These are phyloP conservation scores for Teleogryllus occipitalis DNA, from an alignment of 1,140 invertebrate species.

Conservation along the genomic window DNA sequence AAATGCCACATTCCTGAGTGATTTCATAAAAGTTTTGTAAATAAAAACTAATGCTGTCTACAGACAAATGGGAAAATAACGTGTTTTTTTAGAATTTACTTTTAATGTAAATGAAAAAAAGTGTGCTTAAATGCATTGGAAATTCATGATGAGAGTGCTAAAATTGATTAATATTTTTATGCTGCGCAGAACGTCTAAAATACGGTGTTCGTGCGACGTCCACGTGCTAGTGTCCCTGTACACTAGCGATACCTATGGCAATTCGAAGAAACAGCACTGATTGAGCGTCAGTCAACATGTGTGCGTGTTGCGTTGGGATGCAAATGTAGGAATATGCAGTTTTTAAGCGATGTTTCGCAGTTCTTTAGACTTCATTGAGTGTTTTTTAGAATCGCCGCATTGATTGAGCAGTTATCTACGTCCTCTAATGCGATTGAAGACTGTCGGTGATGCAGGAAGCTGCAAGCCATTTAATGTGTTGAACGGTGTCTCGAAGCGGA, in stretches of 20 bases:
- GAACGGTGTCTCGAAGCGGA: not conserved
- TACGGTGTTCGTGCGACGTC: not conserved
- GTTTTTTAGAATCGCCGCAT: not conserved
- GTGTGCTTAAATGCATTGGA: no score
- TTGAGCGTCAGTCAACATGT: conserved; percentile 18
- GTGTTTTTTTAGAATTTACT: no score
- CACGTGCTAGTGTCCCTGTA: conserved; percentile 7
- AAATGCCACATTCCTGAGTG: no score
- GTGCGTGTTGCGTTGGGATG: not conserved
- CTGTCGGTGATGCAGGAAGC: not conserved
- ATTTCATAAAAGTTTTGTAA: no score
- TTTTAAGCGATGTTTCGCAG: not conserved
- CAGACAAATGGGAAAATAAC: no score
- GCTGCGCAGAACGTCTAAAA: conserved; percentile 1
- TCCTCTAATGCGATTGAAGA: not conserved
- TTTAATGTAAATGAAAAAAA: no score
- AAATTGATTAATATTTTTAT: no score
- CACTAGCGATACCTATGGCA: conserved; percentile 7
- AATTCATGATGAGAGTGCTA: no score
- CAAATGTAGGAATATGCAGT: not conserved
- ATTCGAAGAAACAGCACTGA: not conserved
- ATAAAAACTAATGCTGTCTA: no score
- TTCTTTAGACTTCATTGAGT: not conserved
- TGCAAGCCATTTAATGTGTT: not conserved
- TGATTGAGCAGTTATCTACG: not conserved